phyloP scores from a whole-genome alignment of 2,888 invertebrate genomes.

The Dasypolia templi region DNA sequence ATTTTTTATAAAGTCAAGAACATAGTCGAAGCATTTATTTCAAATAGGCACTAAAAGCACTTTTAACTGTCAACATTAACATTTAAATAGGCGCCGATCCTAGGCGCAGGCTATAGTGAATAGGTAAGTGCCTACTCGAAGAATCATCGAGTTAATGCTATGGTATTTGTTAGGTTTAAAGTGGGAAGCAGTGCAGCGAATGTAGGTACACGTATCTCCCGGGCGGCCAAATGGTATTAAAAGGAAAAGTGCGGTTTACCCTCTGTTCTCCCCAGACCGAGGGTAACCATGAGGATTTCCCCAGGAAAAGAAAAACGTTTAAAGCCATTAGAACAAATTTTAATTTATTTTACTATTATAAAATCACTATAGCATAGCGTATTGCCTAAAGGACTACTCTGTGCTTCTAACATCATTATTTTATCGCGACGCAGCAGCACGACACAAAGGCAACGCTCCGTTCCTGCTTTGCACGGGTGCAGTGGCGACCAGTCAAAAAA shows the following conservation, averaged over 20 bases:
- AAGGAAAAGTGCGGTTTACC: background rate
- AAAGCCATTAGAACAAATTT: no score
- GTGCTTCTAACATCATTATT: background rate
- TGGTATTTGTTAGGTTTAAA: background rate
- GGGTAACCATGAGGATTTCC: background rate
- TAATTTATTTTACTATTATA: no score
- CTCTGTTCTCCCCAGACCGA: background rate
- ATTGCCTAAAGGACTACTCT: background rate
- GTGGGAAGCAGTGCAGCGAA: background rate
- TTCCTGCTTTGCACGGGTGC: background rate
- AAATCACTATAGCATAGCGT: background rate
- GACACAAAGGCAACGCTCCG: no score
- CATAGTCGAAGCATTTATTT: no score
- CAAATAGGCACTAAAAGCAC: no score
- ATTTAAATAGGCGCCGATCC: no score
- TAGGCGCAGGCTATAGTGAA: no score
- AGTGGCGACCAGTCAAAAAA: background rate
- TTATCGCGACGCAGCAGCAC: no score
- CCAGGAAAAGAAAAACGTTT: background rate
- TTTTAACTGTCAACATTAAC: no score
- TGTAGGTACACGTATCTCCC: background rate
- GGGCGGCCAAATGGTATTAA: background rate
- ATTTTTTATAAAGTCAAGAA: no score
- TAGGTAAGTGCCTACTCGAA: background rate
- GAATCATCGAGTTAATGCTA: background rate